Evolutionary conservation across 2,113 vertebrate species (phyloP), one percentile per base, ranked within the genome.

Genomic region (Centrocercus urophasianus): DNA sequence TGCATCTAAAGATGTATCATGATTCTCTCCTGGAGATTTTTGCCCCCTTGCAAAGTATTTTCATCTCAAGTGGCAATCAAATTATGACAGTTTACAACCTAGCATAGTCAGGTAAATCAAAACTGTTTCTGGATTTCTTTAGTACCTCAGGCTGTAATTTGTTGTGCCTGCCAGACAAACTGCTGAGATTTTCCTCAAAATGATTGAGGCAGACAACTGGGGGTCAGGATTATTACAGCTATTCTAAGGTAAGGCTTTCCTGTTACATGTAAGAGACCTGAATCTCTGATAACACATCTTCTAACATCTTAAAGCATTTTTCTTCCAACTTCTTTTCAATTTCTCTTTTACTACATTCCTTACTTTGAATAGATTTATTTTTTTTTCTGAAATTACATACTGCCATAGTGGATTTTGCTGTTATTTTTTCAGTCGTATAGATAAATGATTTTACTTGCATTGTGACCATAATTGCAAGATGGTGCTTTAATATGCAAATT

Each of bases 181-280:
- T 95, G 60, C 86, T 83, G 85, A 91, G 88, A 88, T 86, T 50
- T 93, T 94, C 60, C 88, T 90, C 79, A 64, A 0, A 83, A 86
- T 90, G 69, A 93, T 21, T 83, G 86, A 94, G 79, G 57, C 52
- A 88, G 79, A 71, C 8, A 52, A 70, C 69, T 86, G 38, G 65
- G 90, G 83, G 64, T 95, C 90, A 91, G 50, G 60, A 91, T 93
- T 95, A 88, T 91, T 94, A 14, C 38, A 86, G 60, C n/a, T 70
- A 4, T 70, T 91, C 64, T 83, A 32, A 89, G 45, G 78, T 63
- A 50, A 93, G 75, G 21, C 30, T 94, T 94, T 80, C 56, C 79
- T 86, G 12, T 76, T 80, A 17, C 72, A 38, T 86, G 30, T 76
- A 79, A 57, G 63, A 88, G 27, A 73, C 0, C 0, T 38, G 56